These are phyloP conservation scores for Pherbina coryleti DNA, from an alignment of 2,888 invertebrate genomes.

Conservation along the genomic window DNA sequence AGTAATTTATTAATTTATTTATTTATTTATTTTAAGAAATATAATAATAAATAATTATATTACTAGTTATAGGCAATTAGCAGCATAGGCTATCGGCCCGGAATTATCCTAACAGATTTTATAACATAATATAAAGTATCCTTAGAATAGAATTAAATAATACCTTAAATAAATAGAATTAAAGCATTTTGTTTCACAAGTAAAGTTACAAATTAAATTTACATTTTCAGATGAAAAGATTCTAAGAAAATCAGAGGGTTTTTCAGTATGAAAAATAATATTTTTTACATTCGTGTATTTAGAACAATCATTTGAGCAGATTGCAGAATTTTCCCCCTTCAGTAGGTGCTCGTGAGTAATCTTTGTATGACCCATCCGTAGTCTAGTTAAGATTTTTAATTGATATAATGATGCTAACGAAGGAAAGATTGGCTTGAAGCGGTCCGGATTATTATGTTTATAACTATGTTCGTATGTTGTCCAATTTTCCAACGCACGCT, in stretches of 20 bases:
- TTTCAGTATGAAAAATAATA: too few species aligned
- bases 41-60: too few species aligned
- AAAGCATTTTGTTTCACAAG: too few species aligned
- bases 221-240: too few species aligned
- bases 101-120: neutral
- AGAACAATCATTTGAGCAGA: neutral
- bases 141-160: neutral
- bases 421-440: neutral
- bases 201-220: too few species aligned
- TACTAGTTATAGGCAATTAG: too few species aligned
- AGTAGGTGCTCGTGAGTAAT: neutral
- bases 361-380: too few species aligned
- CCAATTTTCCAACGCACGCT: neutral
- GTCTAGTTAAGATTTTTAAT: slow-evolving; percentile 5
- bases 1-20: too few species aligned
- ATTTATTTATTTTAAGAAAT: too few species aligned
- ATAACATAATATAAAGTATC: neutral
- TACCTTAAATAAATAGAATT: neutral
- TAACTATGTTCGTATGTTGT: neutral
- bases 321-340: neutral
- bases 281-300: too few species aligned
- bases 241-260: too few species aligned
- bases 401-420: neutral
- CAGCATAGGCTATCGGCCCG: too few species aligned
- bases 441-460: neutral